Percentiles rank a stretch among this genome's conserved stretches.
Evolutionary conservation across 2,113 vertebrate genomes (phyloP).

Genomic region (Trachemys scripta): DNA sequence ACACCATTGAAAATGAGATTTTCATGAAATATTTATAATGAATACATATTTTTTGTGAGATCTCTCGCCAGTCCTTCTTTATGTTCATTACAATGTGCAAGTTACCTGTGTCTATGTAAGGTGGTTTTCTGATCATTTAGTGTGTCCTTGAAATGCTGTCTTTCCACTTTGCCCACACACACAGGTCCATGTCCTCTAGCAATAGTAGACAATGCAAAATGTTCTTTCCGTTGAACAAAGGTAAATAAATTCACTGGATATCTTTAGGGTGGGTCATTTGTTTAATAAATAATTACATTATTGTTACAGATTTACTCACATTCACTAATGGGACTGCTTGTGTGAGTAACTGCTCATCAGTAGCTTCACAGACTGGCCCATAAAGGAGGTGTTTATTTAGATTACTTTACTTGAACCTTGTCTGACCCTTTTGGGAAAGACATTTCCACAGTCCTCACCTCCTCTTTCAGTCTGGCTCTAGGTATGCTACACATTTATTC

Average conservation of each 20-base stretch:
- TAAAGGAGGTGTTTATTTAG: conserved; percentile 17
- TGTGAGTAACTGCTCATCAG: background rate
- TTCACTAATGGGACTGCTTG: background rate
- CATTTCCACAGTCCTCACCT: background rate
- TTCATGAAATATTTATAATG: background rate
- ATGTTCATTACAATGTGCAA: background rate
- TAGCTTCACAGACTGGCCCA: background rate
- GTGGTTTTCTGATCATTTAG: background rate
- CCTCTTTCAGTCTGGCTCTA: background rate
- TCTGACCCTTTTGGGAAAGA: background rate
- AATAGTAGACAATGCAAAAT: background rate
- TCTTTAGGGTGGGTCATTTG: background rate
- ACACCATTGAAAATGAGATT: background rate
- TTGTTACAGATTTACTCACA: background rate
- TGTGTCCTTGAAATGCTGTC: conserved; percentile 42
- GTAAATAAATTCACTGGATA: background rate
- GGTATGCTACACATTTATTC: background rate
- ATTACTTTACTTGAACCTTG: background rate
- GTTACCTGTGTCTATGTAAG: background rate
- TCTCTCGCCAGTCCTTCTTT: background rate
- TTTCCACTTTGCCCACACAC: background rate
- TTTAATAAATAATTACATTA: background rate
- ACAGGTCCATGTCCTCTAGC: background rate
- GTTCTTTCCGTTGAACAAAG: background rate
- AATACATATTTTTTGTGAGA: background rate